These are phyloP conservation scores for Lampropteryx suffumata DNA, from an alignment of 2,888 invertebrate species.

Conservation along the genomic window DNA sequence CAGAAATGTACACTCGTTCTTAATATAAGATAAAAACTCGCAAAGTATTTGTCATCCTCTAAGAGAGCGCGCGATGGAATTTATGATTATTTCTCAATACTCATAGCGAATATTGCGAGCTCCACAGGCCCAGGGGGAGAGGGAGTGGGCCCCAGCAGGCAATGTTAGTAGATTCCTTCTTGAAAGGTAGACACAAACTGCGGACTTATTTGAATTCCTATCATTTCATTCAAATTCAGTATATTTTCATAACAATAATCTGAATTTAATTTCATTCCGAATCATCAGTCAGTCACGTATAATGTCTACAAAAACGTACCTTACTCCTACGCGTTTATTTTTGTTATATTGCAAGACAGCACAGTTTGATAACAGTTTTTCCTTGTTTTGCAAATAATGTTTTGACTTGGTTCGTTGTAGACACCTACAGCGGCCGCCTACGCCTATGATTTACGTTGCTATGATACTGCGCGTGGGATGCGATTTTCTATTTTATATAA, in stretches of 20 bases:
- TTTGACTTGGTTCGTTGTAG: constrained; percentile 28
- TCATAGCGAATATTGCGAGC: constrained; percentile 61
- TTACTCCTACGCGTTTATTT: neutral
- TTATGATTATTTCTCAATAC: constrained; percentile 74
- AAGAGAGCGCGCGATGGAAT: constrained; percentile 55
- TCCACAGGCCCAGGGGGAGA: constrained; percentile 28
- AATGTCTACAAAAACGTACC: neutral
- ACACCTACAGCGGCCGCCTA: constrained; percentile 24
- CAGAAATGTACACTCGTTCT: too few species aligned
- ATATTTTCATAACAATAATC: constrained; percentile 61
- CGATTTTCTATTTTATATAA: constrained; percentile 25
- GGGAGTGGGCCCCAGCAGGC: constrained; percentile 42
- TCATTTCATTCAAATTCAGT: constrained; percentile 57
- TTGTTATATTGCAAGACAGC: constrained; percentile 9
- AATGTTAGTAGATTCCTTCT: constrained; percentile 66
- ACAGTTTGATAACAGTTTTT: constrained; percentile 13
- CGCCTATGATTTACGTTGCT: constrained; percentile 26
- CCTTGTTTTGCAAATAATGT: constrained; percentile 14
- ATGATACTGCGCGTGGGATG: constrained; percentile 27
- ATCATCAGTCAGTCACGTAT: neutral
- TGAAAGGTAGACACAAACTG: constrained; percentile 64
- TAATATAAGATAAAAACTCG: too few species aligned
- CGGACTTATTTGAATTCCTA: constrained; percentile 72
- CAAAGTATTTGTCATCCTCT: constrained; percentile 50
- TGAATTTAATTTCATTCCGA: constrained; percentile 50